A percentile compares a stretch with the other conserved stretches of the same genome.
These are phyloP conservation scores for Procambarus virginalis DNA, from an alignment of 1,140 invertebrate species.

Conservation along the genomic window DNA sequence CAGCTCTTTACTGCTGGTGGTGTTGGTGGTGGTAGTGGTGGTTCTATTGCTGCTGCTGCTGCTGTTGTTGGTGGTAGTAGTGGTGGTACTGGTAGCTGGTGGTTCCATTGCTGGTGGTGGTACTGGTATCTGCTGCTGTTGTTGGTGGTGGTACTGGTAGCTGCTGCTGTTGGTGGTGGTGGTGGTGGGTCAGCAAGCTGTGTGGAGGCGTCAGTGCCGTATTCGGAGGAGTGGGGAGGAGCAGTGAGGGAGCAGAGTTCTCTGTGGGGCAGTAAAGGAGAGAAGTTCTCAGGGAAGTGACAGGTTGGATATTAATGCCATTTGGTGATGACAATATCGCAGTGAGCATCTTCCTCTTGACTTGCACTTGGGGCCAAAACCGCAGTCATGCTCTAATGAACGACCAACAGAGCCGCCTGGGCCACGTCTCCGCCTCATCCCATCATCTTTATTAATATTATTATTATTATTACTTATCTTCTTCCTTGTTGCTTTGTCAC, in stretches of 20 bases:
- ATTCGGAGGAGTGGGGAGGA: background rate
- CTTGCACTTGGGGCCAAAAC: constrained; percentile 25
- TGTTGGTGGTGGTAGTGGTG: background rate
- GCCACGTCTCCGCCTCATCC: too few species aligned
- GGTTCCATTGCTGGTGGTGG: background rate
- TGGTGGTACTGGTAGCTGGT: constrained; percentile 16
- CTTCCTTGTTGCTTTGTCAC: background rate
- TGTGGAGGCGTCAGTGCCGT: too few species aligned
- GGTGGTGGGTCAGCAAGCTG: background rate
- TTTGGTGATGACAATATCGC: constrained; percentile 37
- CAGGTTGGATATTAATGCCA: constrained; percentile 37
- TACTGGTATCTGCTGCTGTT: background rate
- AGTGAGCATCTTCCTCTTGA: background rate
- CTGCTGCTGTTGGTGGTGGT: background rate
- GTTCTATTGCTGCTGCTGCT: constrained; percentile 4
- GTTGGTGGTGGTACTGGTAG: background rate
- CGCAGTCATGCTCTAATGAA: constrained; percentile 44
- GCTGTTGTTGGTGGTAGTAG: constrained; percentile 10
- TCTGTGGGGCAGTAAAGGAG: too few species aligned
- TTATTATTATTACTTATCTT: background rate
- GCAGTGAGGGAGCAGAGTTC: background rate
- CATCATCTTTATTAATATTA: background rate
- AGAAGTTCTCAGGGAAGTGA: background rate
- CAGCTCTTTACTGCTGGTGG: background rate
- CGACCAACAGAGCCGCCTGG: background rate